Base-by-base conservation (phyloP, 1,140 invertebrate species). In the Drosophila kohkoa region DNA sequence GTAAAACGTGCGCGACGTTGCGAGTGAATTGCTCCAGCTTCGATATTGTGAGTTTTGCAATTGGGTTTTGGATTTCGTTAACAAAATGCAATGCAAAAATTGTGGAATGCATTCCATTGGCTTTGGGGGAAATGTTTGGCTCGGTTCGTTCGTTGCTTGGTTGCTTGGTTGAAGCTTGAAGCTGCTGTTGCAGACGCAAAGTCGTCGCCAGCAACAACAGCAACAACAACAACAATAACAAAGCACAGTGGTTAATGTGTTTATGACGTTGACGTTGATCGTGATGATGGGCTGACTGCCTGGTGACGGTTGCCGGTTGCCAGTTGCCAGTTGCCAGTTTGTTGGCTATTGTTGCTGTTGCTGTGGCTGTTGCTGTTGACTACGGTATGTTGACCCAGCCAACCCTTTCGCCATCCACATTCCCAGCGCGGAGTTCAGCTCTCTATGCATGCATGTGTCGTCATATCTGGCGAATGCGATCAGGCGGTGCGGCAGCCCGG, bases 11-110 rank as follows among this genome's bases (percentile, higher is more conserved):
- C 59, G 59, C 66, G 67, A 64, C 73, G 67, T 51, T 75, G 73
- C 73, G 73, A 52, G 15, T 75, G 49, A 69, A 63, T 57, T 75
- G 66, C 52, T 74, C 63, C 71, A 74, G 71, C 71, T 74, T 74
- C 71, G 65, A 74, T 74, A 67, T 74, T 46, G 55, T 59, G 48
- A 68, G 5, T 43, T 7, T 43, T 43, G n/a, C n/a, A n/a, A 41
- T 25, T 25, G 20, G 64, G 64, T 60, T 74, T 74, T 60, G 48
- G 57, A 48, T 74, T 74, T 68, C 71, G 71, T 67, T 60, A 67
- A 20, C 43, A 25, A n/a, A 35, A 43, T 69, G 58, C 58, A 59
- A 28, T 62, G 60, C 59, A 71, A 30, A 52, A 51, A 41, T 57
- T 71, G 60, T 67, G 70, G 70, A 73, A 67, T 67, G 63, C 70